Evolutionary conservation across 2,888 invertebrate genomes (phyloP).

Genomic region (Oligia latruncula): DNA sequence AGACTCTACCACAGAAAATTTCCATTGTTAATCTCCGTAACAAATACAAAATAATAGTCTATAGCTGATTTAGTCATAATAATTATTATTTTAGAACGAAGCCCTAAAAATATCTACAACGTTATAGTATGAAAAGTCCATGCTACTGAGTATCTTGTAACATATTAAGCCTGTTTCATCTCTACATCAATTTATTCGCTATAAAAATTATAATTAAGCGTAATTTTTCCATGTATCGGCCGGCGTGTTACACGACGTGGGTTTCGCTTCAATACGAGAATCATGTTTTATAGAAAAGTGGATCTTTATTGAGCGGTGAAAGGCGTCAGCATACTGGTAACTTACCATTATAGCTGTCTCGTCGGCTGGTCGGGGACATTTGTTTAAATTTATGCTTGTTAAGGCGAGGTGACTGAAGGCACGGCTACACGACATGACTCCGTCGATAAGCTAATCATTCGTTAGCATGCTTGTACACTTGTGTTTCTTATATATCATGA

Average conservation of each 20-base stretch:
- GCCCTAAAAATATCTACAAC: conserved; percentile 42
- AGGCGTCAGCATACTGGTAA: conserved; percentile 72
- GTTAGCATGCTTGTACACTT: conserved; percentile 60
- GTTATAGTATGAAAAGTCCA: conserved; percentile 23
- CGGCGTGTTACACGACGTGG: conserved; percentile 68
- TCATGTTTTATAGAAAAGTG: conserved; percentile 83
- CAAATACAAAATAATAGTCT: conserved; percentile 34
- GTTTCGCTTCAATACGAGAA: conserved; percentile 72
- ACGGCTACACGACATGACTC: conserved; percentile 61
- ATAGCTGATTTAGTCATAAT: conserved; percentile 35
- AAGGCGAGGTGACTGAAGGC: conserved; percentile 72
- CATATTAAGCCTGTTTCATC: conserved; percentile 55
- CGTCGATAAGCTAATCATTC: conserved; percentile 66
- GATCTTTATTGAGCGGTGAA: conserved; percentile 85
- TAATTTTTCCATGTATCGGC: conserved; percentile 78
- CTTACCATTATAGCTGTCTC: conserved; percentile 70
- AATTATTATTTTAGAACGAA: conserved; percentile 32
- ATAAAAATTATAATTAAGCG: conserved; percentile 81
- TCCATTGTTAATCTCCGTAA: conserved; percentile 28
- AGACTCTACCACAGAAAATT: not conserved
- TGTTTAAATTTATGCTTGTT: conserved; percentile 77
- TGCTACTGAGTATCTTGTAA: conserved; percentile 47
- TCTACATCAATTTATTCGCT: conserved; percentile 76
- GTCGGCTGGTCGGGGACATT: conserved; percentile 72
- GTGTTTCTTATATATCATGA: conserved; percentile 30